Conservation (phyloP, 2,797 vertebrate species). For the Melanotaenia maccullochi region DNA sequence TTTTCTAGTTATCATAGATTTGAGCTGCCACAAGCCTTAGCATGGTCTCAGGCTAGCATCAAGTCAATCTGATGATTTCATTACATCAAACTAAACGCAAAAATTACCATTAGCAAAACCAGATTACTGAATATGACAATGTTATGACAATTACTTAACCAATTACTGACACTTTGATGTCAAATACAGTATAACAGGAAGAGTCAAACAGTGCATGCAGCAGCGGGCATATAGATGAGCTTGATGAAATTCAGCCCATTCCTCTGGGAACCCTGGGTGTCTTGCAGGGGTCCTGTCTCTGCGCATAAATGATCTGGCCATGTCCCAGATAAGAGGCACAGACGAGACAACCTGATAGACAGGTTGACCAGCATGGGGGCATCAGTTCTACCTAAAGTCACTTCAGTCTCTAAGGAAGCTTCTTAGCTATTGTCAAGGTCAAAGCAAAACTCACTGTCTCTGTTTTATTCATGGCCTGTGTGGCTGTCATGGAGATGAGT, state of each 20-base stretch:
- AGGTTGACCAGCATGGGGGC: constrained; percentile 63
- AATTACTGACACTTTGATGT: constrained; percentile 55
- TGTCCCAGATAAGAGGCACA: constrained; percentile 42
- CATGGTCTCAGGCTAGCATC: constrained; percentile 15
- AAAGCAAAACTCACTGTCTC: constrained; percentile 31
- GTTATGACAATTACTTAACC: constrained; percentile 60
- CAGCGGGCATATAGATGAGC: constrained; percentile 41
- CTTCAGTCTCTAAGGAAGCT: constrained; percentile 50
- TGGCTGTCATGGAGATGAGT: constrained; percentile 59
- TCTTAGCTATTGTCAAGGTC: constrained; percentile 66
- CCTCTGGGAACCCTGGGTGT: constrained; percentile 35
- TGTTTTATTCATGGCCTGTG: constrained; percentile 57
- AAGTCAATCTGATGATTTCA: constrained; percentile 31
- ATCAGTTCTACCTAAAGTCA: constrained; percentile 57
- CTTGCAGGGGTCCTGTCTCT: constrained; percentile 41
- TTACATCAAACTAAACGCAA: constrained; percentile 23
- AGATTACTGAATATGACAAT: constrained; percentile 28
- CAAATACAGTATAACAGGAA: constrained; percentile 56
- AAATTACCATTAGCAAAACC: constrained; percentile 32
- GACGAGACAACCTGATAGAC: constrained; percentile 63
- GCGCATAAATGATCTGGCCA: constrained; percentile 53
- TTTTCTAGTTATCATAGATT: constrained; percentile 30
- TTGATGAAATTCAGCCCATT: constrained; percentile 29
- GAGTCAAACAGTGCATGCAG: constrained; percentile 26
- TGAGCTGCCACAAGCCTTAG: constrained; percentile 20